Percentiles rank a stretch among this genome's conserved stretches.
Conservation (phyloP, 2,113 vertebrate species). For the Petromus typicus region DNA sequence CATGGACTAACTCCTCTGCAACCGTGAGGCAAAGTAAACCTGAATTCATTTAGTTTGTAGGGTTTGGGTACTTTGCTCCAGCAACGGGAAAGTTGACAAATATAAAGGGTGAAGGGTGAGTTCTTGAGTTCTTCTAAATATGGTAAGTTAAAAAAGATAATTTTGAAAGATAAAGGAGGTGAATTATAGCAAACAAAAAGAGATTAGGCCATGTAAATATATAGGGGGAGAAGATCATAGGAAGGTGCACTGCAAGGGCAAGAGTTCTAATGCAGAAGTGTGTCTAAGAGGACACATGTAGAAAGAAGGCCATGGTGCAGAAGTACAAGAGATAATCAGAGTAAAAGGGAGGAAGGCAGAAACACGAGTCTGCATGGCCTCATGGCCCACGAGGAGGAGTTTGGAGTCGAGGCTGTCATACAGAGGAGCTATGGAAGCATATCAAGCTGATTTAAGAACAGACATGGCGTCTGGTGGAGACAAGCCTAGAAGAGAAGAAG, state of each 20-base stretch:
- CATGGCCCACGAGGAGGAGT: neutral
- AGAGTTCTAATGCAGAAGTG: neutral
- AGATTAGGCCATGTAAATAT: neutral
- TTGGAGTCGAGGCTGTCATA: neutral
- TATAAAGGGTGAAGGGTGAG: neutral
- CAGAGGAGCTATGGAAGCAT: neutral
- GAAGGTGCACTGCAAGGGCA: neutral
- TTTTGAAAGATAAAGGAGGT: neutral
- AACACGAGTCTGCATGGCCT: neutral
- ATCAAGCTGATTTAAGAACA: neutral
- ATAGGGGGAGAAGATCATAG: neutral
- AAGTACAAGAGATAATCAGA: neutral
- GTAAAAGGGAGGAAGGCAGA: neutral
- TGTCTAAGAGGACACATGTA: neutral
- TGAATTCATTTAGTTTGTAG: neutral
- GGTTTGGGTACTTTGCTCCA: neutral
- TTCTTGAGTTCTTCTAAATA: neutral
- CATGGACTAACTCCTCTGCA: neutral
- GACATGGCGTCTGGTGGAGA: neutral
- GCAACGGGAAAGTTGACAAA: neutral
- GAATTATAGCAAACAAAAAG: neutral
- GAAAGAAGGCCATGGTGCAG: neutral
- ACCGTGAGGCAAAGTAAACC: neutral
- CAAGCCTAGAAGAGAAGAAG: neutral
- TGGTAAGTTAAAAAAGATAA: neutral